phyloP scores from a whole-genome alignment of 1,140 invertebrate genomes.

The Solenopsis fugax region DNA sequence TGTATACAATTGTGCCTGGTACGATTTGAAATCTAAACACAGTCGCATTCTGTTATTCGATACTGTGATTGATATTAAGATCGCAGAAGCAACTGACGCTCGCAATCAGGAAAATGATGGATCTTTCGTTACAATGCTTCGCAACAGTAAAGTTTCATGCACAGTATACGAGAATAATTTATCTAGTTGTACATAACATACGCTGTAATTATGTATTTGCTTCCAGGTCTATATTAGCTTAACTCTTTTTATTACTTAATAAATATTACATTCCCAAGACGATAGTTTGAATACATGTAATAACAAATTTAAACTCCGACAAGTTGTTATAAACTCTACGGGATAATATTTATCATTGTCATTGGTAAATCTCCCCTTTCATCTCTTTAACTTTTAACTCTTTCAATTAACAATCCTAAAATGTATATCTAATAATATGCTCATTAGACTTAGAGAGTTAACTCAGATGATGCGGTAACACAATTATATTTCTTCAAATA shows the following conservation, averaged over 20 bases:
- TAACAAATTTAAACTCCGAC: background rate
- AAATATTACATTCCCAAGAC: background rate
- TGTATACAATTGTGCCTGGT: conserved; percentile 49
- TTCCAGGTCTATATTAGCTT: background rate
- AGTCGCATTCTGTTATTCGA: conserved; percentile 42
- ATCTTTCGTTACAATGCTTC: conserved; percentile 59
- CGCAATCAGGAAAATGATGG: conserved; percentile 32
- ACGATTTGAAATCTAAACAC: conserved; percentile 35
- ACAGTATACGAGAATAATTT: background rate
- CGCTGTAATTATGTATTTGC: background rate
- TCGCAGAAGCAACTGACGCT: conserved; percentile 50
- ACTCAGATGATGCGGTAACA: no score
- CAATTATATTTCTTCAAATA: background rate
- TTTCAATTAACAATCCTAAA: background rate
- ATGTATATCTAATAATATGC: background rate
- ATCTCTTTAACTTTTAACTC: background rate
- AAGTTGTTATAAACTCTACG: conserved; percentile 41
- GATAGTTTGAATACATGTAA: background rate
- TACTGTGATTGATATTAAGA: conserved; percentile 25
- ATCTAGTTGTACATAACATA: background rate
- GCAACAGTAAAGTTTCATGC: conserved; percentile 49
- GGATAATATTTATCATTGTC: conserved; percentile 61
- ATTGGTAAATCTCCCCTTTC: background rate
- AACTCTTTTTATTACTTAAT: background rate
- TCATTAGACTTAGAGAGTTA: no score